Base-by-base conservation (phyloP, 2,113 vertebrate species). In the Callorhinus ursinus region DNA sequence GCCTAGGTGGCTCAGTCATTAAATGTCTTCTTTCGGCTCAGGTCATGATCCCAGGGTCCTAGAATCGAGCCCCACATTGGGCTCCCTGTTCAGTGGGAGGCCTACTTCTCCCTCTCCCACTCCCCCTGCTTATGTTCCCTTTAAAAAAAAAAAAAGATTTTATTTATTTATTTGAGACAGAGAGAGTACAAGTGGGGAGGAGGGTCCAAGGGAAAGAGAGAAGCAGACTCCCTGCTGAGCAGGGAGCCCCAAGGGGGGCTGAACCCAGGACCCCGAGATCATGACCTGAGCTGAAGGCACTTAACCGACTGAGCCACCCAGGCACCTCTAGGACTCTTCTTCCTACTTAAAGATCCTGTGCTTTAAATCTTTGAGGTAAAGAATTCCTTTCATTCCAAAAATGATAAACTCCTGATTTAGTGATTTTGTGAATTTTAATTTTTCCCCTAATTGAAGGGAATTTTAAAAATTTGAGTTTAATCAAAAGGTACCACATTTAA, bases 391-490 rank as follows among this genome's bases (percentile, higher is more conserved):
- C 61, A 63, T 92, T 55, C 57, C 42, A 74, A 82, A 88, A 94
- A 86, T 86, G 83, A 77, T 74, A 92, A 93, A 31, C n/a, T 19
- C 14, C 19, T 16, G 31, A 65, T 86, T 59, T 88, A 83, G 49
- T 89, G n/a, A n/a, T 83, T 77, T 97, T 71, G 49, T 80, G 79
- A 76, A 79, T 95, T 97, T 94, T 81, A 61, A 74, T 55, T 94
- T 95, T 89, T 16, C 22, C 39, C 2, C 28, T 36, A 83, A 76
- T 49, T 76, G 14, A 76, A 76, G 14, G 42, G 42, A 76, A 77
- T 77, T 49, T 77, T 77, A 77, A 26, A 49, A 77, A 77, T 49
- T 74, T 4, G 94, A 71, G 6, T 92, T 90, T 86, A 76, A 57
- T 92, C 93, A 36, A 69, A 95, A 90, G 36, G 1, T 95, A 14